Percentiles rank a stretch among this genome's conserved stretches.
These are phyloP conservation scores for Drosophila anceps DNA, from an alignment of 2,888 invertebrate genomes.

Conservation along the genomic window DNA sequence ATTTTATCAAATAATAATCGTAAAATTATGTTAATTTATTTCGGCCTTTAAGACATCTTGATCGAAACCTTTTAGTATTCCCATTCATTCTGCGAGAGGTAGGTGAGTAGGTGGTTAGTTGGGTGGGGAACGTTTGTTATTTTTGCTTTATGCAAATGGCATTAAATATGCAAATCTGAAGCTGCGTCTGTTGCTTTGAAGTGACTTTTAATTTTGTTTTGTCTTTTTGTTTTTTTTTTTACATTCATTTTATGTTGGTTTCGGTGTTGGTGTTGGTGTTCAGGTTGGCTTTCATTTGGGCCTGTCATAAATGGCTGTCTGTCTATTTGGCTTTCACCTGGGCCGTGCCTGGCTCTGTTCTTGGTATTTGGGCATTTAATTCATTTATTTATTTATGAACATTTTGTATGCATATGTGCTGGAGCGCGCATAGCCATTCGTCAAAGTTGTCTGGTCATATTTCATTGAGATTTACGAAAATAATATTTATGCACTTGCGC, in stretches of 20 bases:
- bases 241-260: constrained; percentile 13
- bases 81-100: not conserved
- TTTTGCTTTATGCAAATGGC: constrained; percentile 64
- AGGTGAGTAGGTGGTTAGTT: not conserved
- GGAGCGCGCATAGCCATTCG: constrained; percentile 36
- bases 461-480: constrained; percentile 72
- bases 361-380: constrained; percentile 48
- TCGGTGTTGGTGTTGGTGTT: constrained; percentile 10
- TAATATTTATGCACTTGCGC: constrained; percentile 66
- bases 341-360: not conserved
- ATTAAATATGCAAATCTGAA: constrained; percentile 75
- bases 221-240: constrained; percentile 16
- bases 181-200: constrained; percentile 49
- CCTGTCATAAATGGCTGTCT: constrained; percentile 29
- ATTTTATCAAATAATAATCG: not conserved
- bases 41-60: not conserved
- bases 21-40: not conserved
- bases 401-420: constrained; percentile 20
- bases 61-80: not conserved
- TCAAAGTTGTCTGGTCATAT: constrained; percentile 68
- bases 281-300: constrained; percentile 24
- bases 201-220: constrained; percentile 62
- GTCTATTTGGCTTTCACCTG: constrained; percentile 24
- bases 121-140: constrained; percentile 16
- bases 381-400: constrained; percentile 64